Conservation (phyloP, 2,113 vertebrate genomes). For the Nicator chloris region DNA sequence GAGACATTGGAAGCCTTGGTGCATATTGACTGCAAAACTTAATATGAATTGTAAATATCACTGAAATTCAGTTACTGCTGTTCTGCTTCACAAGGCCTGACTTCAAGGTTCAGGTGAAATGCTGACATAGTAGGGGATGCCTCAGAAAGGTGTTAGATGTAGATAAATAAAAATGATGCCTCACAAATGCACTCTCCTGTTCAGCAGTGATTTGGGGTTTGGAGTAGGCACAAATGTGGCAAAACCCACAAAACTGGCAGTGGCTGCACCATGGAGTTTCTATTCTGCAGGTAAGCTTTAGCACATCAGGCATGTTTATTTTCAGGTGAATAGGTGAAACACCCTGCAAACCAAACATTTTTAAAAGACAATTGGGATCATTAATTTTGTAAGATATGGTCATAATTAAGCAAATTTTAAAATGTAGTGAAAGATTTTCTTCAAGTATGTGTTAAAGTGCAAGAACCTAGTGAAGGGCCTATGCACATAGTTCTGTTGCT, state of each 20-base stretch:
- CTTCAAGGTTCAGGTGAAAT: not conserved
- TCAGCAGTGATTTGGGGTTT: not conserved
- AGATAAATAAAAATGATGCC: not conserved
- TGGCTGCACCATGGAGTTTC: not conserved
- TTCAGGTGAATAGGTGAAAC: not conserved
- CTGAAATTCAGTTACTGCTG: not conserved
- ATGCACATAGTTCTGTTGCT: not conserved
- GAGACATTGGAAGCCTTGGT: not conserved
- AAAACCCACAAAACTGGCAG: not conserved
- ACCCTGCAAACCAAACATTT: not conserved
- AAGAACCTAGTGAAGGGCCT: not conserved
- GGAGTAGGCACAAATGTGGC: not conserved
- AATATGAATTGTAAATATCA: not conserved
- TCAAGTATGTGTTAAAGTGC: not conserved
- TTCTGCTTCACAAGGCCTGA: not conserved
- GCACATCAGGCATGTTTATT: rapidly evolving
- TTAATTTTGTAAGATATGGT: not conserved
- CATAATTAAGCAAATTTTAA: not conserved
- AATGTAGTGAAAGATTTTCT: not conserved
- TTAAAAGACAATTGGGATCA: not conserved
- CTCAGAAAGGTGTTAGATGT: not conserved
- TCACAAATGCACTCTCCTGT: not conserved
- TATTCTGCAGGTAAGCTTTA: not conserved
- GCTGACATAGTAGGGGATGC: not conserved
- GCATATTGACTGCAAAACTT: not conserved